Base-by-base conservation (phyloP, 2,113 vertebrate species). In the Actinemys pallida region DNA sequence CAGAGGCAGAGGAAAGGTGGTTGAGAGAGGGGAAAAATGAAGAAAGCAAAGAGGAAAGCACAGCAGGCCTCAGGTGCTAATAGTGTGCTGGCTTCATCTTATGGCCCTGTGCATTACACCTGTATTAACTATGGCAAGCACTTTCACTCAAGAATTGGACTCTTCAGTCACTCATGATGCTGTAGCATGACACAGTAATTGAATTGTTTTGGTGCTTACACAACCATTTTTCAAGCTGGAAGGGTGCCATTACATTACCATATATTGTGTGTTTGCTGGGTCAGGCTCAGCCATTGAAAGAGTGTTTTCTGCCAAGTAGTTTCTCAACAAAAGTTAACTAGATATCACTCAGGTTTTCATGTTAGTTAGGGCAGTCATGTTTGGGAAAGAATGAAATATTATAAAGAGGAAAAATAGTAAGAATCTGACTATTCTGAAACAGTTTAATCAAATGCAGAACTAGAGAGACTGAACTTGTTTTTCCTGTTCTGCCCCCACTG, bases 241-340 rank as follows among this genome's bases (percentile, higher is more conserved):
- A 31, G 29, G 24, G 14, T 62, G 59, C 59, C 59, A 62, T 62
- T 62, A 62, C 14, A 29, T 62, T 94, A 96, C 96, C 81, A 11
- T 95, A 82, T 89, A 82, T 81, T 92, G n/a, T 84, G 90, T 76
- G 93, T 91, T 95, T 96, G 53, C 85, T 94, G 94, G 97, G 95
- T 96, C 92, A 95, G 83, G 85, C 81, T 96, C 93, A 78, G 90
- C 96, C 97, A 93, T 96, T 97, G 94, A 56, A 97, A 94, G 89
- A 97, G 14, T 82, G 11, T 86, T 90, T 93, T 52, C 49, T 92
- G 95, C 94, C 96, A 97, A 96, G 84, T 94, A 76, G 89, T 90
- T 97, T 96, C 94, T 93, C 88, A 94, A 24, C 76, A 93, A 81
- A 86, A 94, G 82, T 94, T 97, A 65, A 89, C 92, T 94, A 72